Evolutionary conservation across 1,140 invertebrate species (phyloP).

Genomic region (Drosophila oshimai): DNA sequence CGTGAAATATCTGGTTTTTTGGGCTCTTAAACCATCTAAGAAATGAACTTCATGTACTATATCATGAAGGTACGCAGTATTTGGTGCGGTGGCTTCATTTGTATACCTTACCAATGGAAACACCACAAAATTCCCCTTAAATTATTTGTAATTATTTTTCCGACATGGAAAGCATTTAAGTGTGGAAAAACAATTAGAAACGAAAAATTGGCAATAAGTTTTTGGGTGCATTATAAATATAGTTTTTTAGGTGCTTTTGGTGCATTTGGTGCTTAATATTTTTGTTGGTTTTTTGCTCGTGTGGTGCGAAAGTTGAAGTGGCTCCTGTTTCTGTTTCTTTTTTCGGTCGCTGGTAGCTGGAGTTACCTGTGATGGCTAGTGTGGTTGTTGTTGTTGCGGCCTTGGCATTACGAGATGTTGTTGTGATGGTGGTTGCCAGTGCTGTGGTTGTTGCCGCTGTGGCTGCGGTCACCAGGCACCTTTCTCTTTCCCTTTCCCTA

Average conservation of each 20-base stretch:
- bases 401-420: conserved; percentile 75
- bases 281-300: conserved; percentile 3
- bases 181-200: conserved; percentile 14
- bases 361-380: conserved; percentile 78
- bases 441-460: conserved; percentile 70
- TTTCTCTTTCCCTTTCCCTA: conserved; percentile 19
- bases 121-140: not conserved
- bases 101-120: not conserved
- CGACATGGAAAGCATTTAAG: not conserved
- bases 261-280: not conserved
- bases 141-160: not conserved
- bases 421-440: conserved; percentile 76
- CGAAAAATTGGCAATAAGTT: not conserved
- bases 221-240: not conserved
- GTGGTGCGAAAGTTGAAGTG: conserved; percentile 55
- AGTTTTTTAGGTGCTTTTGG: not conserved
- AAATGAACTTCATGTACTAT: too few species aligned
- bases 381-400: conserved; percentile 76
- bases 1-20: too few species aligned
- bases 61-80: too few species aligned
- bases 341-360: not conserved
- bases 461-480: conserved; percentile 52
- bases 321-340: not conserved
- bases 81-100: too few species aligned
- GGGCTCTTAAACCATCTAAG: too few species aligned